A percentile compares a stretch with the other conserved stretches of the same genome.
Evolutionary conservation across 37 sponge, comb jelly and placozoan species (phyloP).

Genomic region (Mnemiopsis leidyi): DNA sequence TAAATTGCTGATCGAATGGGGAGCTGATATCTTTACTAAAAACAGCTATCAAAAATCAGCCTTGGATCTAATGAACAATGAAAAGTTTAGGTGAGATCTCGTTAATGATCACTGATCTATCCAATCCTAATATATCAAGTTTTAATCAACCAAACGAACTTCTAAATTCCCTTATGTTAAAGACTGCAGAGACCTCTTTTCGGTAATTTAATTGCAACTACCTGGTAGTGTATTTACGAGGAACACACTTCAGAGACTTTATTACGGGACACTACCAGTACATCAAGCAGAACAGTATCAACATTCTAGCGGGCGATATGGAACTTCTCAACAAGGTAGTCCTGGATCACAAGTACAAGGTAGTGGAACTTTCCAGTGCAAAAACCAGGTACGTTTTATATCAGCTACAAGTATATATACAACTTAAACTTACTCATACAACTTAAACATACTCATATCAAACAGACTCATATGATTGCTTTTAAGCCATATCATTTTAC

Average conservation of each 20-base stretch:
- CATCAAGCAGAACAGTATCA: slow-evolving; percentile 6
- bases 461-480: too few species aligned
- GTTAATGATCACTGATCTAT: too few species aligned
- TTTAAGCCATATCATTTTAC: too few species aligned
- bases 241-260: not conserved
- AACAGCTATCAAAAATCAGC: slow-evolving; percentile 31
- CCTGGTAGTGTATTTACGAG: not conserved
- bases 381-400: not conserved
- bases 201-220: too few species aligned
- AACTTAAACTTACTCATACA: too few species aligned
- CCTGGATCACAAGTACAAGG: slow-evolving; percentile 65
- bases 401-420: too few species aligned
- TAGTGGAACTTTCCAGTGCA: slow-evolving; percentile 3
- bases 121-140: too few species aligned
- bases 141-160: too few species aligned
- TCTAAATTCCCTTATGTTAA: too few species aligned
- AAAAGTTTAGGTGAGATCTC: slow-evolving; percentile 37
- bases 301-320: slow-evolving; percentile 38
- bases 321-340: slow-evolving; percentile 50
- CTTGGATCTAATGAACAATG: slow-evolving; percentile 49
- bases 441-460: too few species aligned
- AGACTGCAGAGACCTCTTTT: too few species aligned
- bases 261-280: slow-evolving; percentile 53
- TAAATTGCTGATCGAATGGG: slow-evolving; percentile 53
- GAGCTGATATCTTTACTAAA: slow-evolving; percentile 46